Evolutionary conservation across 2,888 invertebrate genomes (phyloP), one percentile per base, ranked within the genome.

Genomic region (Lasioglossum leucozonium): DNA sequence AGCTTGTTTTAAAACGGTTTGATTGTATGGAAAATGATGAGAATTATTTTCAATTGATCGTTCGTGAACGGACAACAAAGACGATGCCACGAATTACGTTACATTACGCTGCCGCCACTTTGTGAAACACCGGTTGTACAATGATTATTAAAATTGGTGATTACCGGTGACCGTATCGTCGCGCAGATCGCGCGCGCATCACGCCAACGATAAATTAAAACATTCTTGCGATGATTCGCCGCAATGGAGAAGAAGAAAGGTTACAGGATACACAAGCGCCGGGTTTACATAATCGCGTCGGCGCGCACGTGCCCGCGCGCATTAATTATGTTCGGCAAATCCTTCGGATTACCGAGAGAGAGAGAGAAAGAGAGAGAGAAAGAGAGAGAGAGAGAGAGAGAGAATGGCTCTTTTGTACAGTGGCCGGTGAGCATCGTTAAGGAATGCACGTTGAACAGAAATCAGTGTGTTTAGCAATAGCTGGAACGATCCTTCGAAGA

Each of bases 221-320:
- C n/a, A 16, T 55, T 67, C 16, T 37, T 13, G 26, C 51, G 30
- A 44, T 44, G 65, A 72, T 55, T 72, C 37, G 18, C 34, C 11
- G 26, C 22, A 26, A 4, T 26, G 34, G 8, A 72, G 72, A n/a
- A 5, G 58, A 62, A 37, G 80, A 72, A 22, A 44, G 75, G 75
- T 80, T 73, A 62, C 51, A 26, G 51, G 74, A 74, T 47, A 62
- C 51, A 44, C 26, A 13, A 51, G 26, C 2, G 3, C 13, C 11
- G 13, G 13, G 65, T 82, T 85, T 82, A 76, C 82, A 67, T 85
- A 82, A 85, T 76, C 51, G n/a, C 30, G 37, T 62, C 62, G 26
- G 65, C 74, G 65, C 74, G 65, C 55, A 11, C 65, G 22, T 69
- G 37, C 62, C 13, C 11, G 16, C 30, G n/a, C 10, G 37, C 51